These are phyloP conservation scores for Xestoiulus laeticollis DNA, from an alignment of 2,888 invertebrate species.

Conservation along the genomic window DNA sequence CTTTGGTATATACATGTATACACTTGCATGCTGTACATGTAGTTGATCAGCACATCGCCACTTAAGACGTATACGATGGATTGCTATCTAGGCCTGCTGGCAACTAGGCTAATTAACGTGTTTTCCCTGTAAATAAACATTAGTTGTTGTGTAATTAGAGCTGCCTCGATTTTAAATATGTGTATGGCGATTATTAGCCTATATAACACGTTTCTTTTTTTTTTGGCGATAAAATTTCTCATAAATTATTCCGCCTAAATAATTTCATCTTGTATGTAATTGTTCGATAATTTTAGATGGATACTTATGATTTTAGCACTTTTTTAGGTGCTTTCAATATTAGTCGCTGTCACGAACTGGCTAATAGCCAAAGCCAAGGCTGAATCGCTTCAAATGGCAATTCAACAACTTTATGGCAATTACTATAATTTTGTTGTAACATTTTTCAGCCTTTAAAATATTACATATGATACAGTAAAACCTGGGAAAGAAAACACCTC, in stretches of 20 bases:
- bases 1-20: not conserved
- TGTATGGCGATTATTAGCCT: not conserved
- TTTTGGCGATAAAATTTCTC: not conserved
- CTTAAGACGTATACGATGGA: not conserved
- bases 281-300: no score
- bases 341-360: no score
- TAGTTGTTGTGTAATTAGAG: not conserved
- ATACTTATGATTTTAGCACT: no score
- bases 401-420: no score
- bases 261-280: not conserved
- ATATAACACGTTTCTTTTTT: constrained; percentile 7
- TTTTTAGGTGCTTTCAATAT: no score
- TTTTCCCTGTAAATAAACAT: not conserved
- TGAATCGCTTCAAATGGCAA: no score
- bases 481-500: no score
- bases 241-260: not conserved
- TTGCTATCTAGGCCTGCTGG: not conserved
- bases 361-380: no score
- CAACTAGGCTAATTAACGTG: constrained; percentile 4
- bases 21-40: not conserved
- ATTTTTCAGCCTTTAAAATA: no score
- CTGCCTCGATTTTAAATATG: not conserved
- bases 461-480: no score
- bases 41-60: constrained; percentile 1
- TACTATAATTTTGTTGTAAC: no score